Evolutionary conservation across 2,797 vertebrate genomes (phyloP).

Genomic region (Sparus aurata): DNA sequence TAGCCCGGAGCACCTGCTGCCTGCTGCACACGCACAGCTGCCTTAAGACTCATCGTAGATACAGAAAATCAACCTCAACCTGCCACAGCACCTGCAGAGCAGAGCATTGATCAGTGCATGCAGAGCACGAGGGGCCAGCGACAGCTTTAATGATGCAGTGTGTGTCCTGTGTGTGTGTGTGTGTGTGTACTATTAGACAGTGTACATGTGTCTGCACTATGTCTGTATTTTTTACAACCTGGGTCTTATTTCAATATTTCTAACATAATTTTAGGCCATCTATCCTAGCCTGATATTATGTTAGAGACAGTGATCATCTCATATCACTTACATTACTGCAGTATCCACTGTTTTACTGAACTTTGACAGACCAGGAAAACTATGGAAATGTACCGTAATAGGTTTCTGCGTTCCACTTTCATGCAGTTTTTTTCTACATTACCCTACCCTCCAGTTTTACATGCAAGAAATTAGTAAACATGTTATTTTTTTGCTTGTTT

Average conservation of each 20-base stretch:
- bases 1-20: slow-evolving; percentile 70
- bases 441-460: not conserved
- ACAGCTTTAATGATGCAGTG: slow-evolving; percentile 28
- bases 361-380: not conserved
- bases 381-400: not conserved
- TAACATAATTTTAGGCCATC: too few species aligned
- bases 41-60: slow-evolving; percentile 40
- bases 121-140: not conserved
- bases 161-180: not conserved
- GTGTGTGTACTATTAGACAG: not conserved
- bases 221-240: not conserved
- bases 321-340: not conserved
- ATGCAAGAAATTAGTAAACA: too few species aligned
- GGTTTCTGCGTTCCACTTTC: not conserved
- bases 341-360: not conserved
- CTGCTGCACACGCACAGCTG: slow-evolving; percentile 48
- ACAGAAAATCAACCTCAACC: slow-evolving; percentile 49
- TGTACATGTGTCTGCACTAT: not conserved
- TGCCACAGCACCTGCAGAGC: slow-evolving; percentile 8
- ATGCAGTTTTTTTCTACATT: not conserved
- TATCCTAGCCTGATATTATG: too few species aligned
- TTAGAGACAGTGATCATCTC: too few species aligned
- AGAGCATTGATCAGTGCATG: not conserved
- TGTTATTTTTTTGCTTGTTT: too few species aligned
- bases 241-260: not conserved